These are phyloP conservation scores for Geophilus truncorum DNA, from an alignment of 2,888 invertebrate genomes.

Conservation along the genomic window DNA sequence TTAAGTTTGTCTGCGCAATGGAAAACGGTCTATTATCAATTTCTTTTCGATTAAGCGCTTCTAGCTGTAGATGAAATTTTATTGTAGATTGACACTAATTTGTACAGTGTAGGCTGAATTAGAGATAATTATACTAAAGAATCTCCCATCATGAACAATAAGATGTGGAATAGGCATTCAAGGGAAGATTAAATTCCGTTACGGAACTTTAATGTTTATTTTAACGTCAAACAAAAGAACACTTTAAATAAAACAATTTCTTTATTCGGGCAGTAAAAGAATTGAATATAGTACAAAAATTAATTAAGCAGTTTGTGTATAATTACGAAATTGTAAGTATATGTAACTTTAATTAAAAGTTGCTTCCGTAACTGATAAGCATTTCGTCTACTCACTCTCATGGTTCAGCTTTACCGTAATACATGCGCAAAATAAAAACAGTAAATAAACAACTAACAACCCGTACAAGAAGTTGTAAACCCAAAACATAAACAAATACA, in stretches of 20 bases:
- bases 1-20: background rate
- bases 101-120: background rate
- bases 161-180: background rate
- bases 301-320: no score
- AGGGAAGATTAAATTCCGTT: background rate
- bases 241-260: no score
- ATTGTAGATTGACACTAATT: conserved; percentile 10
- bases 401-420: background rate
- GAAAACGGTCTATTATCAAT: background rate
- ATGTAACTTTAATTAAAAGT: no score
- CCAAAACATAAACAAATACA: background rate
- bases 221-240: no score
- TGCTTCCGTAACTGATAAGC: no score
- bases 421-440: background rate
- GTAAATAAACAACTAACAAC: background rate
- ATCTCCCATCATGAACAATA: background rate
- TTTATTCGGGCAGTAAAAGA: background rate
- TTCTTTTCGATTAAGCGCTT: background rate
- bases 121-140: conserved; percentile 3
- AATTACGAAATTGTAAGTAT: no score
- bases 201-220: background rate
- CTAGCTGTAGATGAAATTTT: background rate
- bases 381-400: background rate
- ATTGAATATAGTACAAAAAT: background rate
- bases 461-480: background rate